phyloP scores from a whole-genome alignment of 2,113 vertebrate genomes.

The Xyrauchen texanus region DNA sequence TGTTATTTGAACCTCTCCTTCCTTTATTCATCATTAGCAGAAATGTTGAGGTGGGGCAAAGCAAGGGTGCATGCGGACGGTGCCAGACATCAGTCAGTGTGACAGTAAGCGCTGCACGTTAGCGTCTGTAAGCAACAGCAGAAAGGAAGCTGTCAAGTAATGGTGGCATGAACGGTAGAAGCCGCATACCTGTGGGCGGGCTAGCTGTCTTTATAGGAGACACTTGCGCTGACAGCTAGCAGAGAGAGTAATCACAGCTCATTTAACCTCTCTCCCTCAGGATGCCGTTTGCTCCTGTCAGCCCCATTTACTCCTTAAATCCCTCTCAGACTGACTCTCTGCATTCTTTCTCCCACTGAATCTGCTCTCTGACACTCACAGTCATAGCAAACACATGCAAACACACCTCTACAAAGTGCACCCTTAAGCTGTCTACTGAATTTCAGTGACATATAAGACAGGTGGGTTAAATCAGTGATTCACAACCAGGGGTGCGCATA shows the following conservation, averaged over 20 bases:
- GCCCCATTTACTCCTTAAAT: conserved; percentile 72
- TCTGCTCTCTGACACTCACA: conserved; percentile 52
- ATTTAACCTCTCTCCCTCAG: conserved; percentile 54
- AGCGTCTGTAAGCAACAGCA: conserved; percentile 63
- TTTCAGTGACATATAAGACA: conserved; percentile 64
- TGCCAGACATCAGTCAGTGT: conserved; percentile 56
- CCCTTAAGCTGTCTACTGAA: conserved; percentile 65
- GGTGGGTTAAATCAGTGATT: conserved; percentile 47
- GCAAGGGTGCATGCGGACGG: conserved; percentile 46
- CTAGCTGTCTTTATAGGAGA: conserved; percentile 70
- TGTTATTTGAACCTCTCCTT: conserved; percentile 63
- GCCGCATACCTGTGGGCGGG: conserved; percentile 73
- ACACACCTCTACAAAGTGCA: conserved; percentile 38
- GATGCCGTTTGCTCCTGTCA: conserved; percentile 59
- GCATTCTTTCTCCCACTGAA: conserved; percentile 53
- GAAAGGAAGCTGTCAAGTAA: conserved; percentile 67
- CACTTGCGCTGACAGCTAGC: conserved; percentile 65
- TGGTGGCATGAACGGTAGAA: conserved; percentile 55
- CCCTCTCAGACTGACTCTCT: conserved; percentile 57
- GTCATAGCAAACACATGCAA: conserved; percentile 13
- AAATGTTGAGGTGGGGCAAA: conserved; percentile 52
- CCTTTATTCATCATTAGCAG: conserved; percentile 54
- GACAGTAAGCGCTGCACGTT: conserved; percentile 59
- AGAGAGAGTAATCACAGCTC: conserved; percentile 54
- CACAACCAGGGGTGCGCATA: too few relatives aligned